Base-by-base conservation (phyloP, 2,797 vertebrate species). In the Etheostoma perlongum region DNA sequence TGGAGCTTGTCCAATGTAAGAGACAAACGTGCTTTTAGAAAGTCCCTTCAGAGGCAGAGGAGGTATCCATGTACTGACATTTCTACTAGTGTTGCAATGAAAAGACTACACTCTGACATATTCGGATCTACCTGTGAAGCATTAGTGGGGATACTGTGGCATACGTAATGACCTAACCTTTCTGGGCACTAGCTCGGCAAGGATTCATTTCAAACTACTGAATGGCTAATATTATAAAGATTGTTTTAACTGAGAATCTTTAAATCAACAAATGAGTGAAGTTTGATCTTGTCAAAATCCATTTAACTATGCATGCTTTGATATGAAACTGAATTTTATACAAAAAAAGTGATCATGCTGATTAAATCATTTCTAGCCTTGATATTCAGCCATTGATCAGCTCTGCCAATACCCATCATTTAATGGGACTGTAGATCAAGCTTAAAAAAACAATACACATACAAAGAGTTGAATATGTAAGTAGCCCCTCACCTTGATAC, bases 11-110 rank as follows among this genome's bases (percentile, higher is more conserved):
- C 69, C 81, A 65, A 10, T 62, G 67, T 74, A 61, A 81, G 71
- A 84, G 78, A 84, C 78, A 78, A 78, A 74, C 80, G 85, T 85
- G 71, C 65, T 82, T 70, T 30, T 58, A 25, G 23, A 85, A 74
- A 83, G 62, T 79, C 61, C 55, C 83, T 59, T 79, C 55, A 67
- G 70, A 86, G 78, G 62, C 23, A 48, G 47, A 69, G 47, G 74
- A 72, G 67, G 19, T 42, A 72, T 82, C 80, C 62, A 42, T 75
- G 78, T 75, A 60, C 81, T 88, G 85, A 85, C 74, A 83, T 82
- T 80, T 87, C 52, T 51, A 57, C 81, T 51, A 64, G 49, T 86
- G 78, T 74, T 81, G 46, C 65, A 65, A 72, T 75, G 74, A 91
- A 89, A 80, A 75, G 70, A 81, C 67, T 21, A 14, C 65, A 72